These are phyloP conservation scores for Heterocephalus glaber DNA, from an alignment of 2,113 vertebrate species.

Conservation along the genomic window DNA sequence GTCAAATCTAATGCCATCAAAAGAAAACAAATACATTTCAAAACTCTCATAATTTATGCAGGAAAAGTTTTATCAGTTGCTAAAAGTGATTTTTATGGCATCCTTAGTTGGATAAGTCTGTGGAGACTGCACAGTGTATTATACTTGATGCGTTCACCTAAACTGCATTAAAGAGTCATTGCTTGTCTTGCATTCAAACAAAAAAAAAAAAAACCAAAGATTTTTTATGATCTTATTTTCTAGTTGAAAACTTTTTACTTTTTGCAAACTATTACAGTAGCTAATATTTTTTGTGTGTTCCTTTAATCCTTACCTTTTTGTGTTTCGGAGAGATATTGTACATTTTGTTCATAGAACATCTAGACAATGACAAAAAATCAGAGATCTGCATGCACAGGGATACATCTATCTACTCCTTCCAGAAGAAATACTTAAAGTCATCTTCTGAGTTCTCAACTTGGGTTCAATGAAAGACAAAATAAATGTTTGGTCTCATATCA, in stretches of 20 bases:
- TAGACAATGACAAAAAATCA: background rate
- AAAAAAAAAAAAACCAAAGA: background rate
- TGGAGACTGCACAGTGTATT: background rate
- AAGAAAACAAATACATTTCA: slow-evolving; percentile 48
- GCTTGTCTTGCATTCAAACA: background rate
- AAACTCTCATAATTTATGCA: slow-evolving; percentile 24
- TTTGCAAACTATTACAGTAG: background rate
- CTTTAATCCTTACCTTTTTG: background rate
- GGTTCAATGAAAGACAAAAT: slow-evolving; percentile 10
- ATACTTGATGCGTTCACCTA: background rate
- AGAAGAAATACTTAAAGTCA: background rate
- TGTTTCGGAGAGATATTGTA: background rate
- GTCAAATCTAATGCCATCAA: background rate
- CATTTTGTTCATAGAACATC: background rate
- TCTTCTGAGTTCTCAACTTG: background rate
- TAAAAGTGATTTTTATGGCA: background rate
- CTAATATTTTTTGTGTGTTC: background rate
- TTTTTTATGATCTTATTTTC: background rate
- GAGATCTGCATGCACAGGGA: background rate
- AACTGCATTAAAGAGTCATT: background rate
- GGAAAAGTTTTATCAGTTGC: slow-evolving; percentile 16
- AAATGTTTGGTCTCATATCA: background rate
- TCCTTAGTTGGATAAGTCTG: background rate
- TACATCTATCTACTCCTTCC: background rate
- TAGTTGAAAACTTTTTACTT: background rate